Base-by-base conservation (phyloP, 2,797 vertebrate species). In the Sebastes steindachneri region DNA sequence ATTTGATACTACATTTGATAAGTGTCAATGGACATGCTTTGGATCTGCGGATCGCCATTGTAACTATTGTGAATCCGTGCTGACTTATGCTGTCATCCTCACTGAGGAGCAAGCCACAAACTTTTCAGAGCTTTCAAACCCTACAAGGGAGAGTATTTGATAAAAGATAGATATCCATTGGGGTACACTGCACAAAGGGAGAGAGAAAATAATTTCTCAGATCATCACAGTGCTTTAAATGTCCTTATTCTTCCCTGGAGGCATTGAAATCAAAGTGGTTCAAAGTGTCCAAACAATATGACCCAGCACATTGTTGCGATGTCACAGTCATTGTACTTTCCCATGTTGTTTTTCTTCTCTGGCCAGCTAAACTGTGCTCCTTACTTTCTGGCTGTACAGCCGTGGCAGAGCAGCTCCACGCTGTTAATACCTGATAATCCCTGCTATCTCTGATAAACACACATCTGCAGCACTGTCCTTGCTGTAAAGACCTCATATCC, bases 391-490 rank as follows among this genome's bases (percentile, higher is more conserved):
- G 23, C 48, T 59, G 37, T 15, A 65, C 51, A 82, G n/a, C 65
- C 4, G 51, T 28, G 74, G 53, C 28, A 59, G 10, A 57, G 41
- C 37, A 60, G 75, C 73, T 45, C 37, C 9, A 63, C 41, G 12
- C 31, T 19, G 55, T 19, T 82, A 74, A 73, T 68, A 57, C 74
- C 55, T 37, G 68, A 45, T 83, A 86, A 86, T 86, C 84, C 77
- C 29, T n/a, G 15, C 55, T 77, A 80, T 82, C 80, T 68, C 63
- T 70, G 37, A 75, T 75, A 41, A 78, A 84, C 77, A 83, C 73
- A 78, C 67, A 84, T 79, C 73, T 63, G 72, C 35, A 73, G 41
- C 66, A 45, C 41, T 73, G 77, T 64, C 75, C 58, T 69, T 48
- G 35, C 57, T 63, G 37, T 23, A 19, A 68, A 75, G 10, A 77